Conservation (phyloP, 2,113 vertebrate genomes). For the Serilophus lunatus region DNA sequence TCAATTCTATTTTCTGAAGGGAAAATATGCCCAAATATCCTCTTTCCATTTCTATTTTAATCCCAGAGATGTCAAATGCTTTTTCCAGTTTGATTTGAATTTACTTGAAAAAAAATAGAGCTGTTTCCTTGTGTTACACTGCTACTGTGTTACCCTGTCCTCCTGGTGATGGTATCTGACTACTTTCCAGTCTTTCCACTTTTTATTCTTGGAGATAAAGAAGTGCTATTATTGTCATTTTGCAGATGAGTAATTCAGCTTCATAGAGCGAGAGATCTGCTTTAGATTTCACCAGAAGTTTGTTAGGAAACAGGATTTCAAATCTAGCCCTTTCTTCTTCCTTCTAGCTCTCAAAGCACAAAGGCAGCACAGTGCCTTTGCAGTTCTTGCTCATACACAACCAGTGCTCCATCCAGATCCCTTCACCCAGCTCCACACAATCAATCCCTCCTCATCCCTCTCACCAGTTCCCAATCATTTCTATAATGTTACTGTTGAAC, state of each 20-base stretch:
- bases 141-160: not conserved
- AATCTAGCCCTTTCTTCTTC: too few relatives aligned
- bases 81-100: constrained; percentile 29
- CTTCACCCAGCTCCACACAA: not conserved
- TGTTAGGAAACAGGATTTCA: not conserved
- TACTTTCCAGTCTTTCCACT: not conserved
- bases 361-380: not conserved
- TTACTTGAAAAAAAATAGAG: not conserved
- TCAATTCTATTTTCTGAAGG: constrained; percentile 43
- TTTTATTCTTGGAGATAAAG: not conserved
- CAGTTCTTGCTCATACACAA: not conserved
- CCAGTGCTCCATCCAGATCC: not conserved
- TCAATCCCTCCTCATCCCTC: not conserved
- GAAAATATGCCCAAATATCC: constrained; percentile 23
- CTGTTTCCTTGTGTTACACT: not conserved
- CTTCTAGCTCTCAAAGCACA: fast-evolving
- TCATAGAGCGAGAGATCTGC: not conserved
- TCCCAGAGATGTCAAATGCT: not conserved
- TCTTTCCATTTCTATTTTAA: constrained; percentile 40
- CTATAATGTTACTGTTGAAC: fast-evolving
- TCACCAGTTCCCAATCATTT: not conserved
- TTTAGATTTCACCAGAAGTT: not conserved
- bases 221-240: not conserved
- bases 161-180: not conserved
- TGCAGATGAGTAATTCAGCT: not conserved